Evolutionary conservation across 2,113 vertebrate genomes (phyloP).

Genomic region (Pteronura brasiliensis): DNA sequence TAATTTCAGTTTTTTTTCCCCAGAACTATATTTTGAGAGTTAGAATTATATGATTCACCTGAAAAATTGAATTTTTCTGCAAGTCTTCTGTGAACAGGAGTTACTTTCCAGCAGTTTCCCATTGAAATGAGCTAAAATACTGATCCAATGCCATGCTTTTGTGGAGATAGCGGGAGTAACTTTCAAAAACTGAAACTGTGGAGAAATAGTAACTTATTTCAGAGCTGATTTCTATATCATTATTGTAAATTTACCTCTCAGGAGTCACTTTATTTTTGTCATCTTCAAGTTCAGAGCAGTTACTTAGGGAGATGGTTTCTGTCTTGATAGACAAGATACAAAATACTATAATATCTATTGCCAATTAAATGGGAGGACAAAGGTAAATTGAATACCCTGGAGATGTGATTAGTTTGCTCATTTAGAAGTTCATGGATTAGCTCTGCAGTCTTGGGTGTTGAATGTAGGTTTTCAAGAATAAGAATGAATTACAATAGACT

Average conservation of each 20-base stretch:
- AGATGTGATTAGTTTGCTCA: not conserved
- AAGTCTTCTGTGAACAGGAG: not conserved
- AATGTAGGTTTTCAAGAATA: not conserved
- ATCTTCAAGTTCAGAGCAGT: not conserved
- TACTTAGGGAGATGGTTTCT: not conserved
- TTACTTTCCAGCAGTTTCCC: not conserved
- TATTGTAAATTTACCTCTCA: not conserved
- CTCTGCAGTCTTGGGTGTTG: not conserved
- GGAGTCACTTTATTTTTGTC: not conserved
- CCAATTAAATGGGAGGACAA: not conserved
- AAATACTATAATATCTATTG: not conserved
- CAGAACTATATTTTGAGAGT: not conserved
- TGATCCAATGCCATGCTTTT: not conserved
- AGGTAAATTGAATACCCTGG: slow-evolving; percentile 34
- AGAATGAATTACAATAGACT: not conserved
- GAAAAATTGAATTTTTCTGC: not conserved
- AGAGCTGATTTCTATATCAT: not conserved
- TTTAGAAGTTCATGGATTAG: not conserved
- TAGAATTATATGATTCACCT: not conserved
- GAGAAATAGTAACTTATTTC: not conserved
- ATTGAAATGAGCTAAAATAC: not conserved
- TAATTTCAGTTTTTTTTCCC: not conserved
- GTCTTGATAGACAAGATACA: slow-evolving; percentile 23
- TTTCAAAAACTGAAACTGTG: not conserved
- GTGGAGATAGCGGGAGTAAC: not conserved